These are phyloP conservation scores for Hypercompe scribonia DNA, from an alignment of 2,888 invertebrate genomes.

Conservation along the genomic window DNA sequence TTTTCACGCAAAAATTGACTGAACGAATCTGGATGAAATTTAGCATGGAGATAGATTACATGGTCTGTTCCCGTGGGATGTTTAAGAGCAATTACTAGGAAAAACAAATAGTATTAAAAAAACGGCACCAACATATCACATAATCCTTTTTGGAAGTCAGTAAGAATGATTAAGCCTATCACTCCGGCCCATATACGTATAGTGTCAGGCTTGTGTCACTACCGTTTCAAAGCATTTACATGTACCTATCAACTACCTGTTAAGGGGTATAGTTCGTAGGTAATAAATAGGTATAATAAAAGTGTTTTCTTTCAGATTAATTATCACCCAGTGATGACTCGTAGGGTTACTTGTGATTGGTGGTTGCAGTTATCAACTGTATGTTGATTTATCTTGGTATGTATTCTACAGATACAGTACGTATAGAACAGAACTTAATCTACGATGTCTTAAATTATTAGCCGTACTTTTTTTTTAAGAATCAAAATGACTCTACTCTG, in stretches of 20 bases:
- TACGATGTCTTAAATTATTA: no score
- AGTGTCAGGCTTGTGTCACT: conserved; percentile 16
- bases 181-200: conserved; percentile 34
- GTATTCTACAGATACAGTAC: background rate
- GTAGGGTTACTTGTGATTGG: conserved; percentile 28
- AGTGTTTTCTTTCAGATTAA: conserved; percentile 45
- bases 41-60: no score
- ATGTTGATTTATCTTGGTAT: background rate
- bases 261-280: conserved; percentile 42
- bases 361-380: background rate
- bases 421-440: no score
- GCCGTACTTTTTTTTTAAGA: no score
- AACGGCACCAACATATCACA: background rate
- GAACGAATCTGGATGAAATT: no score
- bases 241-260: conserved; percentile 38
- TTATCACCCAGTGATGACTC: conserved; percentile 27
- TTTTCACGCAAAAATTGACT: no score
- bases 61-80: no score
- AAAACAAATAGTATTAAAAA: no score
- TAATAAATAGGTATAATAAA: conserved; percentile 46
- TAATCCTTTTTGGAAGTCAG: background rate
- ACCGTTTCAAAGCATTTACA: conserved; percentile 21
- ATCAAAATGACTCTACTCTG: no score
- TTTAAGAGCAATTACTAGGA: no score
- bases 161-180: conserved; percentile 21